Conservation (phyloP, 2,888 invertebrate genomes). For the Aethes cnicana region DNA sequence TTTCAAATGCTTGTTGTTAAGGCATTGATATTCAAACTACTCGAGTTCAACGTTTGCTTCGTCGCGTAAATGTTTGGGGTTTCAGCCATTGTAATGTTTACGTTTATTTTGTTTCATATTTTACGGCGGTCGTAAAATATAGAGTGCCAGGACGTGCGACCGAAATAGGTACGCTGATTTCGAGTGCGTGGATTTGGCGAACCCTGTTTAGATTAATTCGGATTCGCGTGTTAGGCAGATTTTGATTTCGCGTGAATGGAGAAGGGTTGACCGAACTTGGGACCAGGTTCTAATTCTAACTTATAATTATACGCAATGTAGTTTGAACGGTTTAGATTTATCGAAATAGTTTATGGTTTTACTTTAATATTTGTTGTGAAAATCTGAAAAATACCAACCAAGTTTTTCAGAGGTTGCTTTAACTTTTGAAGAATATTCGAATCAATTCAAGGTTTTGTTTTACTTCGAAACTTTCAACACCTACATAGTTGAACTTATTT, state of each 20-base stretch:
- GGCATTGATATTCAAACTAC: too few relatives aligned
- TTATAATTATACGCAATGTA: neutral
- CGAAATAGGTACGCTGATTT: constrained; percentile 14
- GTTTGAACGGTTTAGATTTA: neutral
- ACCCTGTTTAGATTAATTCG: constrained; percentile 22
- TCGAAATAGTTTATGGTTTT: neutral
- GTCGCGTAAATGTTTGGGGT: constrained; percentile 8
- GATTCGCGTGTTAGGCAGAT: constrained; percentile 8
- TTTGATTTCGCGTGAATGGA: constrained; percentile 9
- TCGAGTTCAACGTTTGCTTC: neutral
- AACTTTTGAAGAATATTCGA: too few relatives aligned
- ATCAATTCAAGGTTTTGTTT: too few relatives aligned
- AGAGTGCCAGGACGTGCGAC: constrained; percentile 21
- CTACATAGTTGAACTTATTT: too few relatives aligned
- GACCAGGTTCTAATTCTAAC: neutral
- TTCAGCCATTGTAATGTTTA: constrained; percentile 26
- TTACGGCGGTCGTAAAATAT: constrained; percentile 27
- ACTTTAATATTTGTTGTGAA: too few relatives aligned
- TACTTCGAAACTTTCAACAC: too few relatives aligned
- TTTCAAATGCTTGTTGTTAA: too few relatives aligned
- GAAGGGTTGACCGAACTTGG: neutral
- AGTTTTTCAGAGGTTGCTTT: too few relatives aligned
- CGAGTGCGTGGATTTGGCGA: constrained; percentile 6
- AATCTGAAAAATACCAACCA: too few relatives aligned
- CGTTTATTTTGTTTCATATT: constrained; percentile 29